These are phyloP conservation scores for Ceratina australensis DNA, from an alignment of 1,140 invertebrate species.

Conservation along the genomic window DNA sequence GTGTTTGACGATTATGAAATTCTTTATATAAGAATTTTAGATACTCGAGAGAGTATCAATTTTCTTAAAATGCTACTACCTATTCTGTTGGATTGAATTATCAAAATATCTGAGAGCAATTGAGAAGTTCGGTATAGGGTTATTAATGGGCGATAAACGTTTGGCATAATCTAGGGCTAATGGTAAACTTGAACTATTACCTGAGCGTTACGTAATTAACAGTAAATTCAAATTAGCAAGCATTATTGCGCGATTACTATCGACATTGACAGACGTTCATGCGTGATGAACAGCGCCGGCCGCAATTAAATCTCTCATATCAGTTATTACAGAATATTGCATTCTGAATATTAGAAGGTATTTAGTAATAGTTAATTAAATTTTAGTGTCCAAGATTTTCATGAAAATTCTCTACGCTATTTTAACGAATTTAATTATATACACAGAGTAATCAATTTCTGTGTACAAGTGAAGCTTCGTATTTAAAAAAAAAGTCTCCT, in stretches of 20 bases:
- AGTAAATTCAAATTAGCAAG: conserved; percentile 43
- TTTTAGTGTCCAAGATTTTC: no score
- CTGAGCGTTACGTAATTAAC: conserved; percentile 28
- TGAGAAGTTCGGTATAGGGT: neutral
- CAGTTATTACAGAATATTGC: neutral
- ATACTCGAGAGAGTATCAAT: neutral
- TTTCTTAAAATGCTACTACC: no score
- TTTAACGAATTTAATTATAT: no score
- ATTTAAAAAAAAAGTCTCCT: no score
- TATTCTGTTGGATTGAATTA: neutral
- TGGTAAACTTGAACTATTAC: conserved; percentile 26
- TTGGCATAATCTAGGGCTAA: conserved; percentile 18
- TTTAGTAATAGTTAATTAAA: no score
- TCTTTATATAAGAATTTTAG: no score
- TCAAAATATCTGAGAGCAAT: conserved; percentile 15
- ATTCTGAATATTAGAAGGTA: no score
- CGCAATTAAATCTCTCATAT: neutral
- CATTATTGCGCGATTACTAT: conserved; percentile 45
- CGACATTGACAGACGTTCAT: conserved; percentile 19
- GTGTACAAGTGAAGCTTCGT: no score
- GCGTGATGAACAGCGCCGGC: neutral
- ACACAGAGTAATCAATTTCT: no score
- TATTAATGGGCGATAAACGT: conserved; percentile 34
- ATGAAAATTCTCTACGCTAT: no score
- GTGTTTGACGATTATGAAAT: no score